Conservation (phyloP, 2,888 invertebrate genomes). For the Tetanocera ferruginea region DNA sequence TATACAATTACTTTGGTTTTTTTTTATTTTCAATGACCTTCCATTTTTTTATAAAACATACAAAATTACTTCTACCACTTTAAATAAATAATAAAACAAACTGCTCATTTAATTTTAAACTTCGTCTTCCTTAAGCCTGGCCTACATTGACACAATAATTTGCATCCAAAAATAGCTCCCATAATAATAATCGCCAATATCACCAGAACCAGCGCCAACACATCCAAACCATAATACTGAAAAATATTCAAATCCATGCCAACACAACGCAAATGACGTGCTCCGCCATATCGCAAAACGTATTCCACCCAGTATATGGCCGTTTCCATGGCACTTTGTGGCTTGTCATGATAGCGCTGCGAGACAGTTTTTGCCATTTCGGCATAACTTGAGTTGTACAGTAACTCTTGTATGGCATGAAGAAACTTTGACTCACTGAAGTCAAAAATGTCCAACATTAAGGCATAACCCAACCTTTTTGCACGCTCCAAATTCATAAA, state of each 20-base stretch:
- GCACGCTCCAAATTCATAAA: constrained; percentile 48
- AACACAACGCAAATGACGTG: constrained; percentile 51
- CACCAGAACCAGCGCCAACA: neutral
- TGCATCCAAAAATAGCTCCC: no score
- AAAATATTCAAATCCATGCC: constrained; percentile 50
- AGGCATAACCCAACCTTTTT: constrained; percentile 61
- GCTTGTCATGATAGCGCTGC: constrained; percentile 50
- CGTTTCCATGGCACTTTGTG: constrained; percentile 48
- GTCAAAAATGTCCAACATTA: constrained; percentile 56
- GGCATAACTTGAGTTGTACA: constrained; percentile 42
- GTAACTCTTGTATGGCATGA: constrained; percentile 41
- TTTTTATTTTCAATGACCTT: no score
- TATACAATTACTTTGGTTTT: no score
- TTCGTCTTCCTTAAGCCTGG: no score
- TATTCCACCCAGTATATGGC: constrained; percentile 56
- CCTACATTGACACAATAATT: no score
- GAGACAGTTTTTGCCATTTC: constrained; percentile 46
- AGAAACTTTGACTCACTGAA: constrained; percentile 58
- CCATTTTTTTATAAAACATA: no score
- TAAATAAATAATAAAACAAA: no score
- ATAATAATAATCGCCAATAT: neutral
- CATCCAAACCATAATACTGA: constrained; percentile 52
- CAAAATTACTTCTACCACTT: no score
- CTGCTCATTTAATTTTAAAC: no score
- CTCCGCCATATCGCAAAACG: constrained; percentile 53